A percentile compares a stretch with the other conserved stretches of the same genome.
These are phyloP conservation scores for Trogon surrucura DNA, from an alignment of 2,113 vertebrate species.

Conservation along the genomic window DNA sequence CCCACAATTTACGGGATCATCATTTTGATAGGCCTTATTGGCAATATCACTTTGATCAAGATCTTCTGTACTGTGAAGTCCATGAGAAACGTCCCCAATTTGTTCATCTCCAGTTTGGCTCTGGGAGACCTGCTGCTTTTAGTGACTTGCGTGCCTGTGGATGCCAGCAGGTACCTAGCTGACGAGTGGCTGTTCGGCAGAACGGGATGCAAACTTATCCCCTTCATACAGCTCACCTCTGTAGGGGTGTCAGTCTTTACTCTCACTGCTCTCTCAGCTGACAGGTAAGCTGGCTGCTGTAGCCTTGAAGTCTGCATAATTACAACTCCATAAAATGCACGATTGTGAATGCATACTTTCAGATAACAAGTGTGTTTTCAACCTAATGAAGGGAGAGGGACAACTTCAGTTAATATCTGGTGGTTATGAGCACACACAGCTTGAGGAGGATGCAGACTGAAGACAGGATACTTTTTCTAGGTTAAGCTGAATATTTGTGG, in stretches of 20 bases:
- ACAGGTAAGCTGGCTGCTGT: conserved; percentile 84
- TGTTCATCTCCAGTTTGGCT: conserved; percentile 95
- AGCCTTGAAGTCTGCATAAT: not conserved
- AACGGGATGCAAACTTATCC: conserved; percentile 93
- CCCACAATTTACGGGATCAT: conserved; percentile 88
- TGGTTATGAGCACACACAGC: not conserved
- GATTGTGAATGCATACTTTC: not conserved
- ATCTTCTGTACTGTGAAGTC: conserved; percentile 92
- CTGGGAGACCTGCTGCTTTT: conserved; percentile 92
- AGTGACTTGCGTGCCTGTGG: conserved; percentile 95
- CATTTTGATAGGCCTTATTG: conserved; percentile 87
- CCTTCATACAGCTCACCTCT: conserved; percentile 96
- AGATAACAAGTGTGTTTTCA: not conserved
- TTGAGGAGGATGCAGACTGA: not conserved
- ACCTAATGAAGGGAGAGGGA: not conserved
- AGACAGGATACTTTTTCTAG: not conserved
- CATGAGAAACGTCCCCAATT: conserved; percentile 89
- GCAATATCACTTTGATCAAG: conserved; percentile 94
- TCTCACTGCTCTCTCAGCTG: conserved; percentile 93
- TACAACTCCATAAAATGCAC: not conserved
- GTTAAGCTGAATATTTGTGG: not conserved
- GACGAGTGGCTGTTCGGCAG: conserved; percentile 95
- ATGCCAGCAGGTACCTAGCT: conserved; percentile 92
- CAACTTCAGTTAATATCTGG: not conserved
- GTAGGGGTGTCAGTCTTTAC: conserved; percentile 98